Conservation (phyloP, 2,888 invertebrate species). For the Melikaiella ostensackeni region DNA sequence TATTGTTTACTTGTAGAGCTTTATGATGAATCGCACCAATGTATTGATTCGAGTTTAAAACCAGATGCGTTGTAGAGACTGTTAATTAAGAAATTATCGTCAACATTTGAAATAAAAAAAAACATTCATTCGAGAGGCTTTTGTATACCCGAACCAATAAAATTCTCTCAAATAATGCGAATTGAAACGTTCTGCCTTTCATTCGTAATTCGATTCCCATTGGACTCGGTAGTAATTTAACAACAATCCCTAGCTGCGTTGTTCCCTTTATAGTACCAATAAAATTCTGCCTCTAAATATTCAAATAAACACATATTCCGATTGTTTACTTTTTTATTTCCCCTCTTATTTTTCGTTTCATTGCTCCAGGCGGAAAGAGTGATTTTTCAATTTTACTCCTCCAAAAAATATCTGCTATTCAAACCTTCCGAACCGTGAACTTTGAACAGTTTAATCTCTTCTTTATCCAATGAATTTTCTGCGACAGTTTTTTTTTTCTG, state of each 20-base stretch:
- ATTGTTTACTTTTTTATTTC: background rate
- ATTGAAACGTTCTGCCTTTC: slow-evolving; percentile 16
- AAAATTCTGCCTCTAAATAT: background rate
- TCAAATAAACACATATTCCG: background rate
- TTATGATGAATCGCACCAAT: background rate
- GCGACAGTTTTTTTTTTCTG: too few relatives aligned
- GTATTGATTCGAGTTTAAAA: background rate
- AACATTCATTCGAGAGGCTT: slow-evolving; percentile 15
- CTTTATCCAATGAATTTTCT: background rate
- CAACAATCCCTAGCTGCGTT: slow-evolving; percentile 10
- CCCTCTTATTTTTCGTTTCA: background rate
- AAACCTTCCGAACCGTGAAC: too few relatives aligned
- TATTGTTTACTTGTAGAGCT: background rate
- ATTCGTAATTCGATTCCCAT: slow-evolving; percentile 21
- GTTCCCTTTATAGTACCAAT: background rate
- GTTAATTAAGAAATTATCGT: slow-evolving; percentile 16
- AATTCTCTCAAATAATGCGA: slow-evolving; percentile 22
- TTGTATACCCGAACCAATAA: slow-evolving; percentile 27
- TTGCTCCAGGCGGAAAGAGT: background rate
- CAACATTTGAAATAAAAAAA: slow-evolving; percentile 1
- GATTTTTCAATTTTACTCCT: too few relatives aligned
- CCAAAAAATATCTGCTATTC: too few relatives aligned
- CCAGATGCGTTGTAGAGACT: background rate
- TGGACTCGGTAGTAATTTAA: slow-evolving; percentile 21
- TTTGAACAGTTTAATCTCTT: too few relatives aligned